Evolutionary conservation across 2,113 vertebrate species (phyloP).

Genomic region (Noturus placidus): DNA sequence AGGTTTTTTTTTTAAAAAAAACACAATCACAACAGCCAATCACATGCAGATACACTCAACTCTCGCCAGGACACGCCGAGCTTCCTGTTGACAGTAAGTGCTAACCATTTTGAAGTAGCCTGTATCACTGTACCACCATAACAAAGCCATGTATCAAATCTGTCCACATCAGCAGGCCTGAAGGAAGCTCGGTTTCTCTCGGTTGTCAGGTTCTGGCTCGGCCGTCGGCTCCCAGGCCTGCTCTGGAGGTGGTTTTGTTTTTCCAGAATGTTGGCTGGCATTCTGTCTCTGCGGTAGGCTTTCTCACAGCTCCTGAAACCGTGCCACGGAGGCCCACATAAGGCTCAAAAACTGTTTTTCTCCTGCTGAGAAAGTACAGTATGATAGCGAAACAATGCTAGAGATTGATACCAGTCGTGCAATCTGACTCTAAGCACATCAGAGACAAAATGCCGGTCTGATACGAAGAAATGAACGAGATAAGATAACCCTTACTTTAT

Average conservation of each 20-base stretch:
- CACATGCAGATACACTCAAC: constrained; percentile 16
- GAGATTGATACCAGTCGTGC: background rate
- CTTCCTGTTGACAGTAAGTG: constrained; percentile 36
- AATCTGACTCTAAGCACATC: background rate
- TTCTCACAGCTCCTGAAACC: constrained; percentile 47
- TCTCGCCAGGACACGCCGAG: background rate
- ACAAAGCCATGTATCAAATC: constrained; percentile 18
- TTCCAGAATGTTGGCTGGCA: constrained; percentile 53
- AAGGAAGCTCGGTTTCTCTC: constrained; percentile 17
- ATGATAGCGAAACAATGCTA: constrained; percentile 1
- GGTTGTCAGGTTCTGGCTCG: constrained; percentile 39
- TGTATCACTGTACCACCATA: constrained; percentile 17
- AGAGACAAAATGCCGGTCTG: background rate
- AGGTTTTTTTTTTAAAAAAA: background rate
- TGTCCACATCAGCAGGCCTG: constrained; percentile 29
- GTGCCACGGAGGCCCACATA: constrained; percentile 41
- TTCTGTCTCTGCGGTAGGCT: constrained; percentile 34
- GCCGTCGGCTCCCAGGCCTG: constrained; percentile 24
- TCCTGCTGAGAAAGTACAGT: constrained; percentile 27
- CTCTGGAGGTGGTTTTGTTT: constrained; percentile 51
- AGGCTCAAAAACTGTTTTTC: constrained; percentile 39
- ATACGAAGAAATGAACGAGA: background rate
- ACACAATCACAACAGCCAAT: background rate
- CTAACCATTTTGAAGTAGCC: background rate
- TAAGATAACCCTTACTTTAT: background rate